Conservation (phyloP, 2,888 invertebrate genomes). For the Brachycybe producta region DNA sequence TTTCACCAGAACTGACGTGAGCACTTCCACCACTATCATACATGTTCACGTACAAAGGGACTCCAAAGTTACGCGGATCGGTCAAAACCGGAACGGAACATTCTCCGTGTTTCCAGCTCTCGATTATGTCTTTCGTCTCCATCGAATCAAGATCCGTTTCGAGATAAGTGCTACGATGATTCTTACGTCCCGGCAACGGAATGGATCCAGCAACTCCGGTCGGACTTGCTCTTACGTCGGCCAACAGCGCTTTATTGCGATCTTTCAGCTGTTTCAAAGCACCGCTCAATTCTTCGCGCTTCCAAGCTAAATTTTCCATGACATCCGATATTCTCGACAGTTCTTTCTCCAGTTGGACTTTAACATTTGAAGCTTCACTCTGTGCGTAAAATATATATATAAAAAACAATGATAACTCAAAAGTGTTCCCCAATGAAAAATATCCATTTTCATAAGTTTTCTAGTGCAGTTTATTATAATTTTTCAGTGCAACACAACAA, state of each 20-base stretch:
- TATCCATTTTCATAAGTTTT: neutral
- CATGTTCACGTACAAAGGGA: conserved; percentile 60
- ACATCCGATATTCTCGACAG: conserved; percentile 67
- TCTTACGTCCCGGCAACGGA: conserved; percentile 34
- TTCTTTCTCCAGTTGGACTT: conserved; percentile 44
- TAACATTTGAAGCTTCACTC: conserved; percentile 18
- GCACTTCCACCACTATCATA: conserved; percentile 27
- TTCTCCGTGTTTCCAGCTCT: conserved; percentile 10
- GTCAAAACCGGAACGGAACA: conserved; percentile 20
- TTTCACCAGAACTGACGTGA: neutral
- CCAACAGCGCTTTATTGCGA: conserved; percentile 55
- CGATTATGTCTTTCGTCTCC: conserved; percentile 47
- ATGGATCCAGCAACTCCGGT: conserved; percentile 29
- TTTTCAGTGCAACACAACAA: too few species aligned
- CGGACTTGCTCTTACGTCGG: conserved; percentile 45
- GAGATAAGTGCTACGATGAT: conserved; percentile 59
- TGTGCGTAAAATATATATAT: conserved; percentile 11
- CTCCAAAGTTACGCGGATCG: conserved; percentile 20
- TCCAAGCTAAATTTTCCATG: conserved; percentile 71
- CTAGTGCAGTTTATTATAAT: neutral
- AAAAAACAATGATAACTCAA: neutral
- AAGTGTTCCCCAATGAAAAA: neutral
- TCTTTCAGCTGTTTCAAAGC: conserved; percentile 74
- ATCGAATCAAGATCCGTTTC: conserved; percentile 83
- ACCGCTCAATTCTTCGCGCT: conserved; percentile 70